Conservation (phyloP, 2,888 invertebrate species). For the Yponomeuta evonymella region DNA sequence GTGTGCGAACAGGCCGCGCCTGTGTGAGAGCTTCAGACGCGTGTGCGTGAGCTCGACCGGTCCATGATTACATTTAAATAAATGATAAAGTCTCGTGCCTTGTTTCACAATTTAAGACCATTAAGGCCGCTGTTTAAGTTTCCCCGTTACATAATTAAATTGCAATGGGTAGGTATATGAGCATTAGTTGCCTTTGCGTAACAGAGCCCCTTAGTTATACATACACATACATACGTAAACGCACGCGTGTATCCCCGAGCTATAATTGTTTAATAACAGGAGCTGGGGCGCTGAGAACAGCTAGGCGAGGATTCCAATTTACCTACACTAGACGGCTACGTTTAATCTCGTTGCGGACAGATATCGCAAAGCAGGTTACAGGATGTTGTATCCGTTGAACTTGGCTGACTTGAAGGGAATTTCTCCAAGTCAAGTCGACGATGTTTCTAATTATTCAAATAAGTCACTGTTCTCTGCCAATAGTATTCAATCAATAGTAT, state of each 20-base stretch:
- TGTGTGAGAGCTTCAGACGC: conserved; percentile 28
- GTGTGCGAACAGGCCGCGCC: conserved; percentile 21
- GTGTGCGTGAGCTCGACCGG: conserved; percentile 49
- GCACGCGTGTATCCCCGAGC: too few relatives aligned
- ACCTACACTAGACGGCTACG: background rate
- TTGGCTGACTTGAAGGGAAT: too few relatives aligned
- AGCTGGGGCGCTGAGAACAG: background rate
- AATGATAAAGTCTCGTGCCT: conserved; percentile 55
- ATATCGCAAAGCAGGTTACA: too few relatives aligned
- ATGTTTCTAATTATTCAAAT: too few relatives aligned
- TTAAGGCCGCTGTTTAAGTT: conserved; percentile 45
- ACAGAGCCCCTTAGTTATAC: too few relatives aligned
- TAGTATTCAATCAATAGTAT: too few relatives aligned
- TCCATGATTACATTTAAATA: conserved; percentile 63
- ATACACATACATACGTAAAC: too few relatives aligned
- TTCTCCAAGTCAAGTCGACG: too few relatives aligned
- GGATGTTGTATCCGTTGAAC: too few relatives aligned
- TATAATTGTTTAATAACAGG: background rate
- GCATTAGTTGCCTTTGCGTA: background rate
- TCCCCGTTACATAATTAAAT: conserved; percentile 51
- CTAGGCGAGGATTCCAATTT: background rate
- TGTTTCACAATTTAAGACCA: conserved; percentile 62
- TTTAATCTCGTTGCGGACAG: too few relatives aligned
- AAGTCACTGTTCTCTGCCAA: too few relatives aligned
- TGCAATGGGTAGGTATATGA: background rate